Base-by-base conservation (phyloP, 1,140 invertebrate genomes). In the Achroia grisella region DNA sequence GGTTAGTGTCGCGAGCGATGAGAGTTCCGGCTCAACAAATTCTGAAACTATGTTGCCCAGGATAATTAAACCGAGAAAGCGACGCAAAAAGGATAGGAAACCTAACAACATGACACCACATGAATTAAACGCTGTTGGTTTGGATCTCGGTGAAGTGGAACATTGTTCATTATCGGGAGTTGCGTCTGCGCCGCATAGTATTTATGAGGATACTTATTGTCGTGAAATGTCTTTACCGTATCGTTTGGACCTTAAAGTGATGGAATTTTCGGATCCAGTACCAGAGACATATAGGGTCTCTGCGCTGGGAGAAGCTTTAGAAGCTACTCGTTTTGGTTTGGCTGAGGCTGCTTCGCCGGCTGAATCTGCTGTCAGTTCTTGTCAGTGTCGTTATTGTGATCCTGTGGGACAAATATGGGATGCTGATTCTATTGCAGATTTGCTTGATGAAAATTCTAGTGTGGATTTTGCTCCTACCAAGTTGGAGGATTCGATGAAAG, bases 21-120 rank as follows among this genome's bases (percentile, higher is more conserved):
- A 93, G 76, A 93, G 92, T 77, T 92, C 90, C 45, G 89, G 89
- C 8, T 91, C 91, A 5, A 74, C 88, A 32, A 89, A 90, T 56
- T 93, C 91, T 1, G 94, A 95, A 59, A 93, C 91, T 44, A 93
- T 92, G 76, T 74, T 96, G 57, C 95, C 94, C 13, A 87, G 94
- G 34, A 95, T 96, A 39, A 96, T 96, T 62, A 97, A 96, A 74
- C 94, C 94, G 0, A 85, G 94, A 8, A 97, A 97, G 71, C 88
- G 95, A 11, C 89, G 94, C 63, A 97, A 96, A 90, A 96, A 96
- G 78, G 94, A 95, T 62, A 88, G 94, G 41, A 95, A 95, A 71
- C 91, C 92, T 12, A 86, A 82, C 48, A 82, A 82, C 50, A 75
- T 81, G 29, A 64, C 68, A 45, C 62, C 77, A 51, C 81, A 85